These are phyloP conservation scores for Carassius carassius DNA, from an alignment of 2,113 vertebrate species.

Conservation along the genomic window DNA sequence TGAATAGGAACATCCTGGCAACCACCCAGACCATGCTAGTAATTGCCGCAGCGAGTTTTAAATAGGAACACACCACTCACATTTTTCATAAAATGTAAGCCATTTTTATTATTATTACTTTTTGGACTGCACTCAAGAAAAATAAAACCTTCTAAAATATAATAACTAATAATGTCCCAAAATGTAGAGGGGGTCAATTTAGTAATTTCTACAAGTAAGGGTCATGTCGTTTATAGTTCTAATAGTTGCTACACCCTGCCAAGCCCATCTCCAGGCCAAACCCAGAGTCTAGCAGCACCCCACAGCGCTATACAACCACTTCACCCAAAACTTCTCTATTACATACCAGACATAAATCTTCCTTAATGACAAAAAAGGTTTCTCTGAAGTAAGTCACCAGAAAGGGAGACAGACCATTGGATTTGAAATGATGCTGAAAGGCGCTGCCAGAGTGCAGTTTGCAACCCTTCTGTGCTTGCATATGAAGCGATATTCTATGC, in stretches of 20 bases:
- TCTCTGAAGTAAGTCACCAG: constrained; percentile 47
- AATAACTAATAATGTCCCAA: background rate
- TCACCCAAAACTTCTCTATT: constrained; percentile 57
- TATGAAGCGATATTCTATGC: background rate
- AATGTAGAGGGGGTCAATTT: background rate
- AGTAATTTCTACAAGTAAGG: too few species aligned
- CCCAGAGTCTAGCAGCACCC: constrained; percentile 29
- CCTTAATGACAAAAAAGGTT: constrained; percentile 42
- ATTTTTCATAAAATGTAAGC: background rate
- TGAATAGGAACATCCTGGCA: background rate
- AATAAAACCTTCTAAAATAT: constrained; percentile 6
- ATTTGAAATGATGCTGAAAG: constrained; percentile 56
- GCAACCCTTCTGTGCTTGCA: background rate
- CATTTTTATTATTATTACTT: background rate
- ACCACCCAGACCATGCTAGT: background rate
- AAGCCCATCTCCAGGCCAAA: constrained; percentile 20
- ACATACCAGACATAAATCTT: constrained; percentile 59
- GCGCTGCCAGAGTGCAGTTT: constrained; percentile 18
- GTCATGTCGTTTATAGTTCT: background rate
- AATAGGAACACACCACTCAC: background rate
- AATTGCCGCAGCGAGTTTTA: background rate
- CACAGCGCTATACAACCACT: constrained; percentile 44
- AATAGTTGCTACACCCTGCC: background rate
- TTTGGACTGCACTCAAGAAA: background rate
- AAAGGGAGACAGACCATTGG: constrained; percentile 47